Evolutionary conservation across 2,797 vertebrate species (phyloP), one percentile per base, ranked within the genome.

Genomic region (Telmatherina bonti): DNA sequence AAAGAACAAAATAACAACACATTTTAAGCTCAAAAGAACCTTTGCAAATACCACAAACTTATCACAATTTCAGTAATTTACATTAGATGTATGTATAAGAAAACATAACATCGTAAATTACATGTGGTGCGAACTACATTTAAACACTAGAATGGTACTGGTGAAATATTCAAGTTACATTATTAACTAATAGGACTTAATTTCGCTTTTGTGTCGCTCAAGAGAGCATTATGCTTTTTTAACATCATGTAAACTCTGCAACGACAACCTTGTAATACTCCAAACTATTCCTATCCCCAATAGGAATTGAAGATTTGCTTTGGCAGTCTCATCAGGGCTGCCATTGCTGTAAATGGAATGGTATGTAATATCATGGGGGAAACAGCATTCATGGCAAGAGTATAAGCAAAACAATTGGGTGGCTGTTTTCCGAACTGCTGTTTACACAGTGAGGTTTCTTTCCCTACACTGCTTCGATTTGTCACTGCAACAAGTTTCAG

Each of bases 301-400:
- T 89, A 89, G 91, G 90, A 79, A 83, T 75, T 62, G 67, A 49
- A 79, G 70, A 78, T 77, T 81, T 74, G 60, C 77, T 79, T 67
- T 83, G 78, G 70, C 79, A 65, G 87, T 88, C 74, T 66, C 72
- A 73, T 74, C 86, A 33, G 88, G 78, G 91, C 93, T 85, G 90
- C 83, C 91, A 93, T 92, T 91, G 73, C 93, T 95, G 79, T 94
- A 99, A 94, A 99, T 96, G 97, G 97, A 96, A 95, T 95, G 96
- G 96, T 95, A 97, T 97, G 92, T 88, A 87, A 83, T 87, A 92
- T 91, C 85, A 70, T 78, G 76, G 74, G 81, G 82, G 81, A 84
- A 90, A 88, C 91, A 91, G 90, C 82, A 92, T 93, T 94, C 94
- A 93, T 85, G 88, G 92, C 84, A 84, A 79, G 79, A 89, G 82